phyloP scores from a whole-genome alignment of 2,888 invertebrate genomes.

The Agrotis clavis region DNA sequence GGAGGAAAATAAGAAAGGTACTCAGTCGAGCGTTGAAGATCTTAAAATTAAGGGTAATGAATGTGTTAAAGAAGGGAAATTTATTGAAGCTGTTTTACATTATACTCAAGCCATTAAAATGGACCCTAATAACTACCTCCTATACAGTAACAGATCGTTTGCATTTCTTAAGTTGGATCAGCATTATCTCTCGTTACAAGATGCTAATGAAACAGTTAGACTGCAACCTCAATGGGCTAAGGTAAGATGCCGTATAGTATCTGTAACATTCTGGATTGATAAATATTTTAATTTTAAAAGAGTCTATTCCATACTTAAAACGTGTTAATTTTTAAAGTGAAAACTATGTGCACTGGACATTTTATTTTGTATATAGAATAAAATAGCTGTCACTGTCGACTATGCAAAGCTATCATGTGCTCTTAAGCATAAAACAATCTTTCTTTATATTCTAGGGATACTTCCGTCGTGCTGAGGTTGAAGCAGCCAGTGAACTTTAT shows the following conservation, averaged over 20 bases:
- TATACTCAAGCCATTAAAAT: conserved; percentile 95
- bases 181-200: conserved; percentile 94
- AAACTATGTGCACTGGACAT: no score
- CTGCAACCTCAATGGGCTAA: conserved; percentile 95
- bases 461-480: conserved; percentile 94
- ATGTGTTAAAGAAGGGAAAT: conserved; percentile 94
- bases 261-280: not conserved
- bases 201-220: conserved; percentile 94
- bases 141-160: conserved; percentile 95
- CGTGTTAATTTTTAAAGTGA: not conserved
- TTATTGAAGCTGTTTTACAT: conserved; percentile 94
- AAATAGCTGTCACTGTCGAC: no score
- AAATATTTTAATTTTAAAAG: not conserved
- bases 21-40: conserved; percentile 87
- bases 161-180: conserved; percentile 95
- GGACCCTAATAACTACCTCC: conserved; percentile 93
- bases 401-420: no score
- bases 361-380: no score
- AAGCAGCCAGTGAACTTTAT: conserved; percentile 93
- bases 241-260: conserved; percentile 82
- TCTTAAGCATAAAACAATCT: not conserved
- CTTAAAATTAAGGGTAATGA: conserved; percentile 94
- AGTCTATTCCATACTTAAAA: not conserved
- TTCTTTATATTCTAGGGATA: conserved; percentile 90
- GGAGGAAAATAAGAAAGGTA: conserved; percentile 82